A percentile compares a stretch with the other conserved stretches of the same genome.
Evolutionary conservation across 2,888 invertebrate species (phyloP).

Genomic region (Orchesella flavescens): DNA sequence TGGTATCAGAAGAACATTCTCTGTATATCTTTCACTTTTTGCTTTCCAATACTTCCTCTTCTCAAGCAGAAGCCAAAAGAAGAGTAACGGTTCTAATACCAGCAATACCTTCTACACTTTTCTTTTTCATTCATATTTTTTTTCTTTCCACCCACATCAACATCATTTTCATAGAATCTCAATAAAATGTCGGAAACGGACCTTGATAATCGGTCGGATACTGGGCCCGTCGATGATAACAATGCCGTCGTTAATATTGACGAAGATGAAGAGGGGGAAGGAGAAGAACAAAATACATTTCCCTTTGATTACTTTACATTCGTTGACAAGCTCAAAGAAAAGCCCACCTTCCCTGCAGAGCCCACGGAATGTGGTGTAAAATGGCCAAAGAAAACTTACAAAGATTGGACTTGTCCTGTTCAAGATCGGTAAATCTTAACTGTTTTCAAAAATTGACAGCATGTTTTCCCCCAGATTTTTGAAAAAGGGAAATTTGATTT

Average conservation of each 20-base stretch:
- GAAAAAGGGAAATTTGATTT: background rate
- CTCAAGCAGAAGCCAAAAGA: no score
- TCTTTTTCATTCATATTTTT: no score
- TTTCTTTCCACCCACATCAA: no score
- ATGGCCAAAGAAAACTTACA: conserved; percentile 24
- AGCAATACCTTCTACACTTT: no score
- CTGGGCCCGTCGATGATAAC: background rate
- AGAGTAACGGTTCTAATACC: no score
- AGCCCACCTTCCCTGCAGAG: conserved; percentile 11
- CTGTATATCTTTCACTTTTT: no score
- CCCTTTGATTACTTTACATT: conserved; percentile 6
- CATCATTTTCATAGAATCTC: no score
- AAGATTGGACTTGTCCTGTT: background rate
- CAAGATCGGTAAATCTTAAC: conserved; percentile 11
- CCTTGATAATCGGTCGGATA: background rate
- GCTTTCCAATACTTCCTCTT: no score
- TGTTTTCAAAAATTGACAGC: no score
- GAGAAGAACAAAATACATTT: conserved; percentile 9
- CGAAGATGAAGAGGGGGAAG: conserved; percentile 15
- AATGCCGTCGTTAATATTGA: conserved; percentile 28
- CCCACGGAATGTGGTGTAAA: conserved; percentile 17
- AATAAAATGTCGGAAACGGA: background rate
- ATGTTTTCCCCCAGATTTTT: no score
- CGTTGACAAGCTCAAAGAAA: conserved; percentile 14
- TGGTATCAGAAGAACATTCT: no score